Evolutionary conservation across 2,113 vertebrate genomes (phyloP), one percentile per base, ranked within the genome.

Genomic region (Saguinus midas): DNA sequence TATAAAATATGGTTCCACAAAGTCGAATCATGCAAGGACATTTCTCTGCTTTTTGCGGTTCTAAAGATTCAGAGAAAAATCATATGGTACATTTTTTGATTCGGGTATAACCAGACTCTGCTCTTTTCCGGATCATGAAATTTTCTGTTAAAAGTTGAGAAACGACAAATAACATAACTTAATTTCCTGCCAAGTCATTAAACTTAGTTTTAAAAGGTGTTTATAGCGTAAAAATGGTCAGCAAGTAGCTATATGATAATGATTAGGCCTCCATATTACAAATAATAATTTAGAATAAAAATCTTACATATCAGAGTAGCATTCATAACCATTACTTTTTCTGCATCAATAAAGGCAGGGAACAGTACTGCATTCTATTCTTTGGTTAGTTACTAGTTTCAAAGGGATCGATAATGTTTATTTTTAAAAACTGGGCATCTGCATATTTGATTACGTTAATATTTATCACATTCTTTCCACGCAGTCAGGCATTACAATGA

Each of bases 201-300:
- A 45, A 93, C 61, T 50, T 68, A 85, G 64, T 95, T 81, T 97
- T 70, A 93, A 92, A 94, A 82, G 45, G 37, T 57, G 87, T 72
- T 90, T 82, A 40, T 43, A 94, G 78, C 8, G 68, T 79, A 95
- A 87, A 98, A 91, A 79, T 37, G 13, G 79, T 45, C 96, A 94
- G 97, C 94, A 94, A 35, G 79, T 88, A 94, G 43, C 55, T 94
- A 89, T 88, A 97, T 0, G 96, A 92, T 94, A 97, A 91, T 80
- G 92, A 96, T 96, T 95, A 95, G 92, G 93, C 97, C 73, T 78
- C 94, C 57, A 94, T 87, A 70, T 35, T 6, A 93, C 95, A 96
- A 92, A 80, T 82, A 89, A 52, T 6, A 45, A 20, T 96, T 97
- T 93, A 96, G 92, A 95, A 97, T 89, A 80, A 95, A 96, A 96